A percentile compares a stretch with the other conserved stretches of the same genome.
Conservation (phyloP, 2,888 invertebrate genomes). For the Ferrisia virgata region DNA sequence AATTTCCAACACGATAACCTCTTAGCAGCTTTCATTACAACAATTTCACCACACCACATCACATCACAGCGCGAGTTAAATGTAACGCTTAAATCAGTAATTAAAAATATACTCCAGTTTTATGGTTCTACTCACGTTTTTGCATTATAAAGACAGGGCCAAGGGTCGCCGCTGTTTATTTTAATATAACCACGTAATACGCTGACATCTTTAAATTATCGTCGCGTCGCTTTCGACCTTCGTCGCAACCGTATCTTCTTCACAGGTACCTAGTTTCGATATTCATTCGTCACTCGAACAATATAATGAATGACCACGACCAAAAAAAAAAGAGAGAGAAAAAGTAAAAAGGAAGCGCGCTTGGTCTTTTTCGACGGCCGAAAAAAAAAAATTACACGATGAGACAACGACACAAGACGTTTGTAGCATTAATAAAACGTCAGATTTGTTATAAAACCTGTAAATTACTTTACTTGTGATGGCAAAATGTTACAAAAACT, state of each 20-base stretch:
- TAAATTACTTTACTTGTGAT: conserved; percentile 41
- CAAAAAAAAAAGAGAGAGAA: neutral
- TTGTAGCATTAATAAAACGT: conserved; percentile 41
- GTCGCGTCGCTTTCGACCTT: neutral
- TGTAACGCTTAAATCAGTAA: neutral
- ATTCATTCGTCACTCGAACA: neutral
- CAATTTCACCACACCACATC: too few species aligned
- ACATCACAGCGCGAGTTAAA: neutral
- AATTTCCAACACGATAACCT: neutral
- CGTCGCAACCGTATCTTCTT: neutral
- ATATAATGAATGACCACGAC: neutral
- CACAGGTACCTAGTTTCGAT: neutral
- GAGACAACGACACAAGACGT: conserved; percentile 2
- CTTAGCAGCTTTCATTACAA: neutral
- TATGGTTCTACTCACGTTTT: neutral
- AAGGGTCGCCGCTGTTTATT: neutral
- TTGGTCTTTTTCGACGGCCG: neutral
- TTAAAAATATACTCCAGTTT: neutral
- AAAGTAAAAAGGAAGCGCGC: neutral
- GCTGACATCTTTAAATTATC: conserved; percentile 1
- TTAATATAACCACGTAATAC: neutral
- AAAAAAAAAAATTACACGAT: neutral
- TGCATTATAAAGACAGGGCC: conserved; percentile 1
- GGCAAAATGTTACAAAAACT: conserved; percentile 41
- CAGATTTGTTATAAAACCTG: conserved; percentile 44